Base-by-base conservation (phyloP, 2,888 invertebrate species). In the Carabus problematicus region DNA sequence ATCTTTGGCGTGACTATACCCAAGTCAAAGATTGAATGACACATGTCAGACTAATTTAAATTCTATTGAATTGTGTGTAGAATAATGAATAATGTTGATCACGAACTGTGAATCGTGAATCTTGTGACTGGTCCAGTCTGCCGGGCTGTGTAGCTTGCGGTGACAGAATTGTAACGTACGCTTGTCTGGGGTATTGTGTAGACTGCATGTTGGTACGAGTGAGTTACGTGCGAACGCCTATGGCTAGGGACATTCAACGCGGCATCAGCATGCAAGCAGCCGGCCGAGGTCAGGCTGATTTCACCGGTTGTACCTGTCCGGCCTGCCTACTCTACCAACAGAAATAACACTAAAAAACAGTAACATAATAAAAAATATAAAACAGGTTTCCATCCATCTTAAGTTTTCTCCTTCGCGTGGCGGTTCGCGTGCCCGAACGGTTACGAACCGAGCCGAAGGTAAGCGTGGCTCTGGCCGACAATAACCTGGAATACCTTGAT, bases 181-280 rank as follows among this genome's bases (percentile, higher is more conserved):
- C 63, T 52, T 58, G 58, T 47, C 52, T 52, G 19, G n/a, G 52
- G 14, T 52, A 16, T 29, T 29, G 29, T 29, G 6, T 29, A 29
- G 3, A 29, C 29, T 16, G 14, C 52, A 12, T 47, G 12, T 47
- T n/a, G n/a, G 52, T 19, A 52, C n/a, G 16, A 68, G 54, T 68
- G 68, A 68, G 54, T 60, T 61, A 68, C 61, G 61, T 68, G 68
- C 61, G 68, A 68, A 68, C 61, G 68, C 68, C 68, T 54, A 60
- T 60, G 68, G 41, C 41, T 59, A n/a, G n/a, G n/a, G 63, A 16
- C 54, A n/a, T 16, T 49, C 63, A 16, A 52, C 52, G 18, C n/a
- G 16, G 52, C 52, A 52, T 52, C 52, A 52, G 18, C 18, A 12
- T 45, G 45, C 52, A 18, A 19, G 52, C 52, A 18, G 52, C 52